These are phyloP conservation scores for Epicampocera succincta DNA, from an alignment of 2,888 invertebrate species.

Conservation along the genomic window DNA sequence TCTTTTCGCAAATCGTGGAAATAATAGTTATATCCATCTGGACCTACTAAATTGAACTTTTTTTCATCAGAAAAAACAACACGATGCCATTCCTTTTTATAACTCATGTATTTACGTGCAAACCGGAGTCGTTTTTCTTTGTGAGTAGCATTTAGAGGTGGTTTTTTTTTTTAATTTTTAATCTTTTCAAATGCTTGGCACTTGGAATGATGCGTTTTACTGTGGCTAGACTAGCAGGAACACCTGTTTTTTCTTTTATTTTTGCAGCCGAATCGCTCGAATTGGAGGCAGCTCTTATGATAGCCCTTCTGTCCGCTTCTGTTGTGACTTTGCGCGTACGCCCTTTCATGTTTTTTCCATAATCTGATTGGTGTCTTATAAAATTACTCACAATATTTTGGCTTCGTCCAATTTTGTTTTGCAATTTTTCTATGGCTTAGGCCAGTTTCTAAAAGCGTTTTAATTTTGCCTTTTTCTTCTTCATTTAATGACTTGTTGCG, in stretches of 20 bases:
- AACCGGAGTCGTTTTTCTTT: constrained; percentile 1
- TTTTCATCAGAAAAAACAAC: not conserved
- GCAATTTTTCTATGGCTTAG: constrained; percentile 24
- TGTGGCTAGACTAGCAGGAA: constrained; percentile 2
- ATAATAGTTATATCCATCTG: not conserved
- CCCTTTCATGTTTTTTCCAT: constrained; percentile 18
- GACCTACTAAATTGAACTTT: not conserved
- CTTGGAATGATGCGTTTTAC: constrained; percentile 22
- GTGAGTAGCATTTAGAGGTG: not conserved
- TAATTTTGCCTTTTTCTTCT: constrained; percentile 3
- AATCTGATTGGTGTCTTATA: constrained; percentile 11
- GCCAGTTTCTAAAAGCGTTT: constrained; percentile 27
- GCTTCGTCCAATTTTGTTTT: constrained; percentile 36
- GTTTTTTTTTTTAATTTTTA: constrained; percentile 7
- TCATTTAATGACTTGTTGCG: not conserved
- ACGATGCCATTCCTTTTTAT: no score
- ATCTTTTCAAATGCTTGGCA: constrained; percentile 24
- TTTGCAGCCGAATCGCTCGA: constrained; percentile 13
- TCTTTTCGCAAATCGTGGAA: not conserved
- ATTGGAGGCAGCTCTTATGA: constrained; percentile 14
- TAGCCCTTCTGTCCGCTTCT: constrained; percentile 20
- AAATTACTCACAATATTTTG: no score
- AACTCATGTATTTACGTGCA: constrained; percentile 9
- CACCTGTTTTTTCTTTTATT: not conserved
- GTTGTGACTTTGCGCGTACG: constrained; percentile 12